Conservation (phyloP, 2,113 vertebrate species). For the Desmodus rotundus region DNA sequence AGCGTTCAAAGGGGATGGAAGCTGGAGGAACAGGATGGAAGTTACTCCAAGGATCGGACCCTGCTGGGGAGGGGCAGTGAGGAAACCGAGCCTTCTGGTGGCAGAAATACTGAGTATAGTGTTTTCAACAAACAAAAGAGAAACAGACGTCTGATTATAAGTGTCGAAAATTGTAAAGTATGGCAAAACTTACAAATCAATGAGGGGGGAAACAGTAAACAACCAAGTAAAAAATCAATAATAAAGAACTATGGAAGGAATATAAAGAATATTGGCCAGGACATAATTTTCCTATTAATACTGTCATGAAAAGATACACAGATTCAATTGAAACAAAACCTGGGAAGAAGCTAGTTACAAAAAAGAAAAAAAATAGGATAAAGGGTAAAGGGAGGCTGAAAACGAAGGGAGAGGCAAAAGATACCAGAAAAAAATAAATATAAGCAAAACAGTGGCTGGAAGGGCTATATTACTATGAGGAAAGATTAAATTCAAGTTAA, state of each 20-base stretch:
- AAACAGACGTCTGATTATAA: background rate
- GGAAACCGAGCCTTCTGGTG: background rate
- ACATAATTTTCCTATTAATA: background rate
- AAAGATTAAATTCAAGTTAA: background rate
- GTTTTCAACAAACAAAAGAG: background rate
- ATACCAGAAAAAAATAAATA: background rate
- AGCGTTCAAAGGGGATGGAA: background rate
- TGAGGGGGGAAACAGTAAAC: background rate
- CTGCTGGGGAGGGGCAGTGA: background rate
- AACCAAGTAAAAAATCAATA: background rate
- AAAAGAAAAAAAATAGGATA: too few relatives aligned
- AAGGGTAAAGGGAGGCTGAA: background rate
- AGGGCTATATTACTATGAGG: background rate
- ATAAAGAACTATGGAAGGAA: background rate
- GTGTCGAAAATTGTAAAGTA: background rate
- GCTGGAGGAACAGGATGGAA: too few relatives aligned
- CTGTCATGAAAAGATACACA: background rate
- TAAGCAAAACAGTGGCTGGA: background rate
- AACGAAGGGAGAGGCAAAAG: background rate
- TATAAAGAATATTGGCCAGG: background rate
- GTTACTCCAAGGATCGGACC: background rate
- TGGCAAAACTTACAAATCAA: background rate
- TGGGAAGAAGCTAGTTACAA: background rate
- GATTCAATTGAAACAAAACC: background rate
- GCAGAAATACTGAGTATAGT: background rate